Base-by-base conservation (phyloP, 2,113 vertebrate species). In the Tetraodon nigroviridis region DNA sequence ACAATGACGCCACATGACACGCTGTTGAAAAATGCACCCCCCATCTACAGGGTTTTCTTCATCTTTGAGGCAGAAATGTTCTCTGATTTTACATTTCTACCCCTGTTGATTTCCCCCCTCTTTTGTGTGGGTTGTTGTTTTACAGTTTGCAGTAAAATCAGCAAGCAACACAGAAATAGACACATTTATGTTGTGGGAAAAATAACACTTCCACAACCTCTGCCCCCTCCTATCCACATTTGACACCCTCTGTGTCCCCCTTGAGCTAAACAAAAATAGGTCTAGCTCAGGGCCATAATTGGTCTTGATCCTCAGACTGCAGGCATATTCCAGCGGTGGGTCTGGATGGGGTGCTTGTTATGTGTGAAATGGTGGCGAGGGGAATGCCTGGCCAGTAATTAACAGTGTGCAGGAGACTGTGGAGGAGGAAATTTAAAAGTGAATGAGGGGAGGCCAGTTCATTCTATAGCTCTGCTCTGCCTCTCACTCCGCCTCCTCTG, bases 371-470 rank as follows among this genome's bases (percentile, higher is more conserved):
- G 92, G 92, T 84, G 90, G 92, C 93, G n/a, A 94, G 91, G 90
- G 92, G 93, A 94, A 94, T 91, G 92, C 90, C 90, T 92, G 91
- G 90, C 90, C 92, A 92, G 92, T 96, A 95, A 95, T 96, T 95
- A 95, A 93, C 89, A 92, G 92, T 94, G 94, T 93, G 92, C 93
- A 94, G 49, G 93, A 92, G 93, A 94, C 93, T 94, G 93, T 94
- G 92, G 92, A 92, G 92, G 92, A 85, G 75, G 92, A 90, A 92
- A 95, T 98, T 95, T 95, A 92, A 95, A 97, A 96, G 93, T 94
- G 93, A 98, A 95, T 95, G 73, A 92, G 91, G 90, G 90, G 90
- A 93, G 91, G 92, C 92, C 90, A 92, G 91, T 92, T 92, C 90
- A 92, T 93, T 95, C 92, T 93, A 92, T 91, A 90, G 87, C 88